These are phyloP conservation scores for Sinodicranocentrus sp. DNA, from an alignment of 2,888 invertebrate genomes.

Conservation along the genomic window DNA sequence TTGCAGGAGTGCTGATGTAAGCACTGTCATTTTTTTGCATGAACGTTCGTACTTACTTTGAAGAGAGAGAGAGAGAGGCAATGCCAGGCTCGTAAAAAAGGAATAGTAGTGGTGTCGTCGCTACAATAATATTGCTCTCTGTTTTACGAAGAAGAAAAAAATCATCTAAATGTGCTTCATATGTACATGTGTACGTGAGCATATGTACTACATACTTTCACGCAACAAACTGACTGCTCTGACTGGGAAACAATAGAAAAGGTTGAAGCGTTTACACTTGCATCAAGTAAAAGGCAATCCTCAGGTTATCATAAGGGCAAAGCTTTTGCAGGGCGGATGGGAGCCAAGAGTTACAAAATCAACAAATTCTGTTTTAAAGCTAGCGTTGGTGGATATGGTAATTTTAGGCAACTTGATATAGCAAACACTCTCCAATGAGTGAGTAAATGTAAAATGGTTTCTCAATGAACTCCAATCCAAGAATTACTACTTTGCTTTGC, in stretches of 20 bases:
- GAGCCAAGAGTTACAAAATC: too few relatives aligned
- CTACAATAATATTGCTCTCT: too few relatives aligned
- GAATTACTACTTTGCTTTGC: too few relatives aligned
- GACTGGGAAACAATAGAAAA: not conserved
- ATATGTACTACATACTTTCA: not conserved
- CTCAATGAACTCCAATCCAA: too few relatives aligned
- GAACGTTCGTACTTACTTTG: conserved; percentile 9
- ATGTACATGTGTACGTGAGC: not conserved
- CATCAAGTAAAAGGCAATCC: too few relatives aligned
- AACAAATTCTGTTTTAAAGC: too few relatives aligned
- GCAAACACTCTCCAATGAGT: too few relatives aligned
- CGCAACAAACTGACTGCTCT: not conserved
- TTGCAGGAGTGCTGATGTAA: conserved; percentile 35
- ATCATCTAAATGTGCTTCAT: not conserved
- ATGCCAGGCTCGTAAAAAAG: conserved; percentile 4
- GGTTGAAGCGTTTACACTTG: not conserved
- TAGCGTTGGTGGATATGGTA: too few relatives aligned
- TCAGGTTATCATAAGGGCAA: too few relatives aligned
- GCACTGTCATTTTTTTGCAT: not conserved
- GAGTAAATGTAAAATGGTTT: too few relatives aligned
- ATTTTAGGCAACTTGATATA: too few relatives aligned
- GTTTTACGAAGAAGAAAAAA: not conserved
- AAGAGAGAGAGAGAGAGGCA: not conserved
- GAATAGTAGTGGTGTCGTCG: not conserved
- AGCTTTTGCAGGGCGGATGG: too few relatives aligned